These are phyloP conservation scores for Rhagoletis zephyria DNA, from an alignment of 1,140 invertebrate genomes.

Conservation along the genomic window DNA sequence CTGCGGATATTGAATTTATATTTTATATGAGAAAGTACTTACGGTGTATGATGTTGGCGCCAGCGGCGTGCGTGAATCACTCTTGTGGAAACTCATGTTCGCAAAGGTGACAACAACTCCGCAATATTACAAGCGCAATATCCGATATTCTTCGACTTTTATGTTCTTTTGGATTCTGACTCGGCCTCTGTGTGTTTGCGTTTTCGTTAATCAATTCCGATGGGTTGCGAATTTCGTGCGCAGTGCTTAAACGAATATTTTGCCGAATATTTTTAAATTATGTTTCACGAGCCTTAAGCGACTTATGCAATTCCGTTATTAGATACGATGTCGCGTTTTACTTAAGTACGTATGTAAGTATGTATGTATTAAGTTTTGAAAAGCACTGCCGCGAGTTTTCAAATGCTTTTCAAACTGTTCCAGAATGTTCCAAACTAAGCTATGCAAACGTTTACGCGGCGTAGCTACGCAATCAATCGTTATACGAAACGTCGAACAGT, in stretches of 20 bases:
- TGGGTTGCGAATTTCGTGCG: neutral
- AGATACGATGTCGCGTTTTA: neutral
- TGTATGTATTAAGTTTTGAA: neutral
- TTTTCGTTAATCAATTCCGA: neutral
- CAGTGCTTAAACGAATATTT: neutral
- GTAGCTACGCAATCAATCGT: conserved; percentile 38
- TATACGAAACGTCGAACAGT: conserved; percentile 49
- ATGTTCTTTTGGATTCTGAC: neutral
- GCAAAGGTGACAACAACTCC: neutral
- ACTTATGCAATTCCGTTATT: too few species aligned
- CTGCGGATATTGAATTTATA: neutral
- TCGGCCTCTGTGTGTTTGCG: neutral
- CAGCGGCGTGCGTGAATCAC: conserved; percentile 70
- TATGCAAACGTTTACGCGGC: neutral
- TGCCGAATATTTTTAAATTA: neutral
- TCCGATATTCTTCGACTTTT: neutral
- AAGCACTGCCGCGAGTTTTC: neutral
- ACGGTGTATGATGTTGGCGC: conserved; percentile 70
- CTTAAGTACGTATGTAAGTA: conserved; percentile 21
- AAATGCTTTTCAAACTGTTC: conserved; percentile 43
- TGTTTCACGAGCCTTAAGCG: conserved; percentile 3
- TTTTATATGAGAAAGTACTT: conserved; percentile 61
- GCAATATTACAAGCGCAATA: neutral
- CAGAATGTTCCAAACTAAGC: conserved; percentile 55
- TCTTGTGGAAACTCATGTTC: conserved; percentile 72